These are phyloP conservation scores for Poecile montanus DNA, from an alignment of 2,797 vertebrate species.

Conservation along the genomic window DNA sequence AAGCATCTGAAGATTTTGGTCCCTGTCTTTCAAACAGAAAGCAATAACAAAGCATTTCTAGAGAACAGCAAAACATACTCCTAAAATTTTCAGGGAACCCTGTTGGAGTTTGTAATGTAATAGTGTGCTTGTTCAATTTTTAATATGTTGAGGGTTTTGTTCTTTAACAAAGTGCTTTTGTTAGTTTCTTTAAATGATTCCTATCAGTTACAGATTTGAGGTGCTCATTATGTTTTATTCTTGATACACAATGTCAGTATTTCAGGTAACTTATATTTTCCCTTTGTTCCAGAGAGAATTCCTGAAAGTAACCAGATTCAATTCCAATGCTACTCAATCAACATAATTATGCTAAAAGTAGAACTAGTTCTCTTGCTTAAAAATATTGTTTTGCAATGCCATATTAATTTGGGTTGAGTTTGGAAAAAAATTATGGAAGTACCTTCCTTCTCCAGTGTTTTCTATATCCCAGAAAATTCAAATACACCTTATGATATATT, in stretches of 20 bases:
- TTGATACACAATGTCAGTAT: not conserved
- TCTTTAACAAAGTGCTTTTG: not conserved
- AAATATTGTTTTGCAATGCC: not conserved
- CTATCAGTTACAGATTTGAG: not conserved
- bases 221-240: not conserved
- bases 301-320: not conserved
- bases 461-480: not conserved
- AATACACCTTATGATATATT: not conserved
- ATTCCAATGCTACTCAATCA: not conserved
- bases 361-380: not conserved
- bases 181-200: not conserved
- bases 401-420: not conserved
- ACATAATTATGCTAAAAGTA: not conserved
- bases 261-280: not conserved
- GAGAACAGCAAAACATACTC: not conserved
- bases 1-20: conserved; percentile 60
- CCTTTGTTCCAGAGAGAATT: not conserved
- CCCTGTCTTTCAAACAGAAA: conserved; percentile 68
- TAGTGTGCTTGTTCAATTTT: not conserved
- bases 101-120: not conserved
- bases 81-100: not conserved
- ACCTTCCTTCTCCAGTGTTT: not conserved
- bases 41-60: conserved; percentile 41
- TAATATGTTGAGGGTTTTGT: not conserved
- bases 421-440: not conserved